Evolutionary conservation across 2,113 vertebrate genomes (phyloP).

Genomic region (Cavia porcellus): DNA sequence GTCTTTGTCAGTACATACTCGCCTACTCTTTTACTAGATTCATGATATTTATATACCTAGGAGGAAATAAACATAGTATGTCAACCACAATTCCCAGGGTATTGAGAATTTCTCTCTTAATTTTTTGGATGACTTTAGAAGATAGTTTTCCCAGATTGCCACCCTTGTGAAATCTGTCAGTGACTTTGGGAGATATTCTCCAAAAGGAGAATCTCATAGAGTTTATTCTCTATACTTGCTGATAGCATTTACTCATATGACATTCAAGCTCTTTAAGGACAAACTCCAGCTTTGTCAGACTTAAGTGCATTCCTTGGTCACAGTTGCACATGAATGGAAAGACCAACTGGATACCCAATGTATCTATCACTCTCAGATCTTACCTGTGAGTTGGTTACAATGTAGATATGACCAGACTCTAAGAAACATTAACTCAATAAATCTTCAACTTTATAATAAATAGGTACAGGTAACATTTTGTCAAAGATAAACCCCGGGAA

Average conservation of each 20-base stretch:
- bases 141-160: not conserved
- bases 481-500: not conserved
- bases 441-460: not conserved
- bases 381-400: not conserved
- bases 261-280: not conserved
- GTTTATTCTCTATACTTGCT: not conserved
- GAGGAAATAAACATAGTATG: not conserved
- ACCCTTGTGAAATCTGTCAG: not conserved
- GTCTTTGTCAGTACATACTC: not conserved
- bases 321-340: not conserved
- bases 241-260: not conserved
- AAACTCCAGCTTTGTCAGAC: not conserved
- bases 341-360: not conserved
- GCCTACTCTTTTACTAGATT: not conserved
- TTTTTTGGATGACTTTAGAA: not conserved
- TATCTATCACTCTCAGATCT: not conserved
- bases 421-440: not conserved
- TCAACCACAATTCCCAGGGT: not conserved
- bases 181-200: not conserved
- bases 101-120: not conserved
- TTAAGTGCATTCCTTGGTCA: not conserved
- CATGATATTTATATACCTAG: not conserved
- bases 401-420: not conserved
- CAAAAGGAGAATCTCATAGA: not conserved
- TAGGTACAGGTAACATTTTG: not conserved